Evolutionary conservation across 53 echinoderm and acorn worm species (phyloP).

Genomic region (Echinometra lucunter): DNA sequence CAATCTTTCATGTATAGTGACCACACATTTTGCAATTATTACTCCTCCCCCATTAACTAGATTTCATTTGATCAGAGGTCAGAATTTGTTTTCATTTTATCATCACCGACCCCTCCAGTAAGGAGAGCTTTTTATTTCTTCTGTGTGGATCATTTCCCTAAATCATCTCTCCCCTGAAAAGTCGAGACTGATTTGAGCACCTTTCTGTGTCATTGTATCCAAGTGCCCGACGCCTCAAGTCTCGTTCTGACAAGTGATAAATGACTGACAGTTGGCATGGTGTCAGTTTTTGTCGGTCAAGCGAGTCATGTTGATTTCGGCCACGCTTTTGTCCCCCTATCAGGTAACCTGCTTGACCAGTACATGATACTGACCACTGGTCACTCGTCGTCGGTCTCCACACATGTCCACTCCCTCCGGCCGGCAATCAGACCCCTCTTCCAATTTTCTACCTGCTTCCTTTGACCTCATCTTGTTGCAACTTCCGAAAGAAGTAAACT

Average conservation of each 20-base stretch:
- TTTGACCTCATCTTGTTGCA: not conserved
- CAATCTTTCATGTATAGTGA: conserved; percentile 34
- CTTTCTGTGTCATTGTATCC: conserved; percentile 36
- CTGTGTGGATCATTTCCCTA: not conserved
- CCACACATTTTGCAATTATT: conserved; percentile 67
- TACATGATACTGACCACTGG: conserved; percentile 39
- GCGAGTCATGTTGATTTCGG: conserved; percentile 33
- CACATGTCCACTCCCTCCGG: conserved; percentile 56
- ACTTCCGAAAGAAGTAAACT: conserved; percentile 31
- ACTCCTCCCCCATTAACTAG: conserved; percentile 49
- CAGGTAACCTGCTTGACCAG: conserved; percentile 37
- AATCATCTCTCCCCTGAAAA: not conserved
- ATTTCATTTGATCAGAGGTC: conserved; percentile 38
- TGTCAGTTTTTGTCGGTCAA: conserved; percentile 53
- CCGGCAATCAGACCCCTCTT: conserved; percentile 50
- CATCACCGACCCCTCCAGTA: conserved; percentile 42
- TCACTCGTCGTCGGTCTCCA: not conserved
- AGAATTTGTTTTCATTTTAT: conserved; percentile 58
- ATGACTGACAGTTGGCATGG: conserved; percentile 53
- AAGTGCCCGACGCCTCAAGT: conserved; percentile 15
- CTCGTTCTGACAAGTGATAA: conserved; percentile 42
- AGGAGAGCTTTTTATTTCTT: not conserved
- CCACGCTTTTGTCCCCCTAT: conserved; percentile 60
- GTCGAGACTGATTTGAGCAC: not conserved
- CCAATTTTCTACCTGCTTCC: conserved; percentile 39